These are phyloP conservation scores for Aleadryas rufinucha DNA, from an alignment of 2,113 vertebrate genomes.

Conservation along the genomic window DNA sequence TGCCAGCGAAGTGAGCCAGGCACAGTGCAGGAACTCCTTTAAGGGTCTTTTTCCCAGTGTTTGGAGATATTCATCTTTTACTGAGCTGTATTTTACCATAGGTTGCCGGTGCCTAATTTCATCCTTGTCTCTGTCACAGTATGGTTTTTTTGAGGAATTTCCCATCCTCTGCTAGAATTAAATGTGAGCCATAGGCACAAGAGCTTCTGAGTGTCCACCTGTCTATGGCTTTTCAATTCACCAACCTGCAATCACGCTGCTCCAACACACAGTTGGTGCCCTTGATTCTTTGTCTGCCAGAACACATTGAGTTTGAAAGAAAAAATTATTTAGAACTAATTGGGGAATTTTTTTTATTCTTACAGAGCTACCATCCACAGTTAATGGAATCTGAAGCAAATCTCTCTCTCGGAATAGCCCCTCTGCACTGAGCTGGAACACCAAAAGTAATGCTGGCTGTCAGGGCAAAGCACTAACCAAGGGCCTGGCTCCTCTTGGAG, in stretches of 20 bases:
- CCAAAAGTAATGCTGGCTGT: neutral
- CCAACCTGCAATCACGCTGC: neutral
- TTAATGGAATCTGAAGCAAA: neutral
- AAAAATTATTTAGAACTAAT: neutral
- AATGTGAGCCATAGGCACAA: neutral
- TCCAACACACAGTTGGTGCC: neutral
- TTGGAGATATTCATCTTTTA: neutral
- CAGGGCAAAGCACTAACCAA: neutral
- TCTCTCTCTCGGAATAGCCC: neutral
- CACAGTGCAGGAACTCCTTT: neutral
- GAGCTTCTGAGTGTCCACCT: neutral
- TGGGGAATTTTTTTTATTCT: neutral
- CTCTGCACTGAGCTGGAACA: neutral
- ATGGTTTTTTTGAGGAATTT: neutral
- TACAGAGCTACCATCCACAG: neutral
- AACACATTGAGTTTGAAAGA: neutral
- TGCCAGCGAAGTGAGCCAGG: neutral
- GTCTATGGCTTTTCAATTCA: neutral
- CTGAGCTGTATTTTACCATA: neutral
- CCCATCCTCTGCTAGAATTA: neutral
- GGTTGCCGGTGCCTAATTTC: neutral
- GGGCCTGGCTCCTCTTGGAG: neutral
- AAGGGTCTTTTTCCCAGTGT: neutral
- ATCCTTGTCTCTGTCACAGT: neutral
- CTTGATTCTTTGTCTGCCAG: neutral